Percentiles rank a stretch among this genome's conserved stretches.
These are phyloP conservation scores for Lydus trimaculatus DNA, from an alignment of 2,888 invertebrate genomes.

Conservation along the genomic window DNA sequence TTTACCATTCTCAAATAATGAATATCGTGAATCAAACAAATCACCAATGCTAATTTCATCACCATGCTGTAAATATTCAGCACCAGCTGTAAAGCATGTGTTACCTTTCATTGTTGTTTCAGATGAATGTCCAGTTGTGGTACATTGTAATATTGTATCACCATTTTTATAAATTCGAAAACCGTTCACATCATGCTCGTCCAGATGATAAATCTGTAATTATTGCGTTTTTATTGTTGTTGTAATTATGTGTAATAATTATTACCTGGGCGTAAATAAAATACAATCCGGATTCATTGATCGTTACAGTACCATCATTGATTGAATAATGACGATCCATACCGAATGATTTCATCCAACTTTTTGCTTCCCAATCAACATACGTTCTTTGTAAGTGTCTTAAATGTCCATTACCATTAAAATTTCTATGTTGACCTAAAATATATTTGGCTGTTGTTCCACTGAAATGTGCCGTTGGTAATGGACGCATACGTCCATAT, in stretches of 20 bases:
- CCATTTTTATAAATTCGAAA: conserved; percentile 74
- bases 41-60: conserved; percentile 76
- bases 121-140: conserved; percentile 68
- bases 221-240: background rate
- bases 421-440: conserved; percentile 65
- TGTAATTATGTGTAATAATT: background rate
- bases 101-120: conserved; percentile 69
- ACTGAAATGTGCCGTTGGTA: conserved; percentile 68
- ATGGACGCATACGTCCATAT: conserved; percentile 56
- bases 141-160: conserved; percentile 74
- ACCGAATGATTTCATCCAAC: conserved; percentile 69
- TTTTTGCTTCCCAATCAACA: conserved; percentile 71
- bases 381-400: conserved; percentile 70
- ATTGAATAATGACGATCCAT: conserved; percentile 70
- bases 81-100: conserved; percentile 77
- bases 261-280: conserved; percentile 79
- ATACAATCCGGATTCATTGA: conserved; percentile 77
- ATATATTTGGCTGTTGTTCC: conserved; percentile 70
- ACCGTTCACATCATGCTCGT: conserved; percentile 78
- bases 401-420: conserved; percentile 72
- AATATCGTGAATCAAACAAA: conserved; percentile 71
- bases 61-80: conserved; percentile 68
- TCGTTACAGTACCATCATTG: conserved; percentile 69
- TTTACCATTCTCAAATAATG: conserved; percentile 76
- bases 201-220: conserved; percentile 78